phyloP scores from a whole-genome alignment of 2,888 invertebrate genomes.

The Parnassius orleans region DNA sequence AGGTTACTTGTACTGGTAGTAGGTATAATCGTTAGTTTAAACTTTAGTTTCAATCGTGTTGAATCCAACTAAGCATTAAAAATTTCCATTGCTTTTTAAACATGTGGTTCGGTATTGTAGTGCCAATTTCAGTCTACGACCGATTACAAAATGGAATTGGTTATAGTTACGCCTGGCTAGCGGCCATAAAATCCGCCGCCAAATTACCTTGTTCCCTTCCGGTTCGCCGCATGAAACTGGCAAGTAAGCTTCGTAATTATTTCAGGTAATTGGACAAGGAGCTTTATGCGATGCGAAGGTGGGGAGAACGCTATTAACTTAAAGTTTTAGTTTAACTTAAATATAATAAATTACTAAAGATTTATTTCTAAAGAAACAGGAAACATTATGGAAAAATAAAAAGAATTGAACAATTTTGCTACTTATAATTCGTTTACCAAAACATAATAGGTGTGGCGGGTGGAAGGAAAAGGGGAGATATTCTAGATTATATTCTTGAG shows the following conservation, averaged over 20 bases:
- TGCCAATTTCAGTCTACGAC: constrained; percentile 18
- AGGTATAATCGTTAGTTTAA: too few species aligned
- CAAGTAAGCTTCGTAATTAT: constrained; percentile 16
- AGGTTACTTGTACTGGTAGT: too few species aligned
- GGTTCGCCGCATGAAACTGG: constrained; percentile 12
- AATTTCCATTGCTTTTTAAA: constrained; percentile 6
- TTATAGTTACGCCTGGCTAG: constrained; percentile 20
- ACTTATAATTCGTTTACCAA: too few species aligned
- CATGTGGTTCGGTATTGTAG: background rate
- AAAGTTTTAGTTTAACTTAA: background rate
- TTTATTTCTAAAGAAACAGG: background rate
- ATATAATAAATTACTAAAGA: background rate
- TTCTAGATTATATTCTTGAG: too few species aligned
- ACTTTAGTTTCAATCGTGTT: background rate
- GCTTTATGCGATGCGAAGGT: constrained; percentile 16
- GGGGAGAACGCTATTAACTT: background rate
- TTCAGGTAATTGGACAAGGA: constrained; percentile 22
- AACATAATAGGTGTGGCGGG: too few species aligned
- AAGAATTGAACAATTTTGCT: too few species aligned
- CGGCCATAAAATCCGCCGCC: constrained; percentile 23
- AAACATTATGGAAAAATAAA: too few species aligned
- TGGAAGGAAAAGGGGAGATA: too few species aligned
- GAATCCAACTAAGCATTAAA: background rate
- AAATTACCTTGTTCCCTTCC: constrained; percentile 26
- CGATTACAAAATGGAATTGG: constrained; percentile 24